A percentile compares a stretch with the other conserved stretches of the same genome.
Evolutionary conservation across 2,888 invertebrate species (phyloP).

Genomic region (Trisateles emortualis): DNA sequence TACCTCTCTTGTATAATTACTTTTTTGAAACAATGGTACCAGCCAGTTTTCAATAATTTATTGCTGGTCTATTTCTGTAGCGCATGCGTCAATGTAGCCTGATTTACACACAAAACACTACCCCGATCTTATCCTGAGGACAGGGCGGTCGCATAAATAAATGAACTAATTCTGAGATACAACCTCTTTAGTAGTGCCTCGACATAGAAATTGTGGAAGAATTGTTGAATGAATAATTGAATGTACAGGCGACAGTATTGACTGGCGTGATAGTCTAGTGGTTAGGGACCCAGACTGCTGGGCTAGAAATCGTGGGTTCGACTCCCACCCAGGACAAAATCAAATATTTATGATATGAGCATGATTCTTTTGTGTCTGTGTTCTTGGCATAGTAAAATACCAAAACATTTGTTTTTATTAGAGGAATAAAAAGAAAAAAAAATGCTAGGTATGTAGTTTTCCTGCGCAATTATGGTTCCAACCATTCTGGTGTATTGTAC

Average conservation of each 20-base stretch:
- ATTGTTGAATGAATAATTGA: not conserved
- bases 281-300: too few relatives aligned
- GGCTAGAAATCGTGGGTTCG: too few relatives aligned
- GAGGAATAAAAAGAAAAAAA: too few relatives aligned
- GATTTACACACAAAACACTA: conserved; percentile 60
- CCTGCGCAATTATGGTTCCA: too few relatives aligned
- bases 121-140: conserved; percentile 64
- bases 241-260: not conserved
- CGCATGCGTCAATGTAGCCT: conserved; percentile 58
- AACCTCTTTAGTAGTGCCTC: conserved; percentile 18
- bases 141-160: conserved; percentile 68
- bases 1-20: conserved; percentile 3
- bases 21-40: not conserved
- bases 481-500: too few relatives aligned
- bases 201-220: not conserved
- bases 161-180: conserved; percentile 61
- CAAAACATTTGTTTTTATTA: too few relatives aligned
- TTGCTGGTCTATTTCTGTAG: conserved; percentile 22
- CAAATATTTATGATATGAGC: too few relatives aligned
- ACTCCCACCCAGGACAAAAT: too few relatives aligned
- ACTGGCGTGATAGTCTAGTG: too few relatives aligned
- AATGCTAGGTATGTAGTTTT: too few relatives aligned
- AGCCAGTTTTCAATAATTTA: conserved; percentile 33
- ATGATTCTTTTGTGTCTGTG: too few relatives aligned
- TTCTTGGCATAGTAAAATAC: too few relatives aligned